Evolutionary conservation across 1,140 invertebrate species (phyloP), one percentile per base, ranked within the genome.

Genomic region (Papilio aristodemus): DNA sequence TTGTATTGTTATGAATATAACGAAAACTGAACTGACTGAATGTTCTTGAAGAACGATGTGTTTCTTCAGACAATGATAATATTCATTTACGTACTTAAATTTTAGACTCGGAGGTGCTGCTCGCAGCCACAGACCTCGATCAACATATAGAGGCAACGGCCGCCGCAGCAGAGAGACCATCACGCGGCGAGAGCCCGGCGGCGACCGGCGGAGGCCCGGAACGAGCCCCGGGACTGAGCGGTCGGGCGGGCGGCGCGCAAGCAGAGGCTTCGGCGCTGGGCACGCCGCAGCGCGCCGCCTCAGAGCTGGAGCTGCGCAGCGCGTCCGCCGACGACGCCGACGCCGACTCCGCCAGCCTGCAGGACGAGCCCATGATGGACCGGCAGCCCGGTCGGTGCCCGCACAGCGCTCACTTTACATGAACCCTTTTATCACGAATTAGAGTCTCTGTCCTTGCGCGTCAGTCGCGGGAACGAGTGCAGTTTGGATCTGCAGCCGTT

Each of bases 71-170:
- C 6, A n/a, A 50, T 50, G 8, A 10, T 22, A 19, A 50, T 50
- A 22, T 2, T 50, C 0, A 50, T 50, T 22, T 50, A 3, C 4
- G 9, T 50, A 22, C 22, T 50, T 50, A 8, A 9, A 9, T 22
- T 67, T 9, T 63, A 89, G 86, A 89, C 62, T 89, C 85, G 0
- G 79, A 80, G 7, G 77, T 84, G 43, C 71, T 86, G 25, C 71
- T 76, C 62, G 14, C 67, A 25, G 66, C 69, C 17, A 63, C 9
- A 4, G 60, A 63, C 13, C 11, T n/a, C 27, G 27, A 11, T 6
- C 38, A 8, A 6, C 59, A 38, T 66, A 41, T 71, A 46, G 54
- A 54, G 41, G 71, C 50, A 25, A 36, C 58, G 38, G 50, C 38
- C 22, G 25, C 17, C 25, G 22, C 70, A 46, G 27, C 22, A 27